Base-by-base conservation (phyloP, 2,797 vertebrate species). In the Tamandua tetradactyla region DNA sequence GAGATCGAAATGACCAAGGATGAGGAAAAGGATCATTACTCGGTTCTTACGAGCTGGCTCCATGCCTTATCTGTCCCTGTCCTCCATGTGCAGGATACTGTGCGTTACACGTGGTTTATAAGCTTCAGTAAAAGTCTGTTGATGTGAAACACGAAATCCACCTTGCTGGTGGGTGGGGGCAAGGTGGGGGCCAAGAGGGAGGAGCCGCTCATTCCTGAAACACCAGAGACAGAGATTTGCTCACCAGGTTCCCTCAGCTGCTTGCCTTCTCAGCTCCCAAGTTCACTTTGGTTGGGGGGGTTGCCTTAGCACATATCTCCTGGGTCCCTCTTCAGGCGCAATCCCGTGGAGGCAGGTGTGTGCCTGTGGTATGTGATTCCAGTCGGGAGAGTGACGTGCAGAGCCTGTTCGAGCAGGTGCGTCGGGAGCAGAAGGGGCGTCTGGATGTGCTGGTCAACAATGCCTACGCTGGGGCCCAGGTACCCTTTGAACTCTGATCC, bases 371-470 rank as follows among this genome's bases (percentile, higher is more conserved):
- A 91, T 99, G 99, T n/a, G 98, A 99, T 96, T 99, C 99, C 1
- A 98, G 99, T 10, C 98, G 98, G 32, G 98, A 98, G 14, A 95
- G 97, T 57, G 98, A 99, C 37, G 98, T 99, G 20, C 97, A 97
- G 92, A 96, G 97, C 7, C 97, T 99, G 42, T 99, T 99, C 96
- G 98, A 98, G 69, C 98, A 57, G 75, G 98, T 99, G 78, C 95
- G 95, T 96, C 88, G 32, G 12, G 99, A 99, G 88, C 98, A 99
- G 89, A 97, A 97, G 0, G 98, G 99, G 55, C 97, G 98, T 62
- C 98, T 99, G 96, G 99, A 99, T 86, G 95, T 99, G 25, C 96
- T 99, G 92, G 99, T 99, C 37, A 99, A 99, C 97, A 99, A 99
- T 3, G 99, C 99, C 78, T 99, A 98, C 35, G 98, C 98, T 40